These are phyloP conservation scores for Anomalospiza imberbis DNA, from an alignment of 2,797 vertebrate genomes.

Conservation along the genomic window DNA sequence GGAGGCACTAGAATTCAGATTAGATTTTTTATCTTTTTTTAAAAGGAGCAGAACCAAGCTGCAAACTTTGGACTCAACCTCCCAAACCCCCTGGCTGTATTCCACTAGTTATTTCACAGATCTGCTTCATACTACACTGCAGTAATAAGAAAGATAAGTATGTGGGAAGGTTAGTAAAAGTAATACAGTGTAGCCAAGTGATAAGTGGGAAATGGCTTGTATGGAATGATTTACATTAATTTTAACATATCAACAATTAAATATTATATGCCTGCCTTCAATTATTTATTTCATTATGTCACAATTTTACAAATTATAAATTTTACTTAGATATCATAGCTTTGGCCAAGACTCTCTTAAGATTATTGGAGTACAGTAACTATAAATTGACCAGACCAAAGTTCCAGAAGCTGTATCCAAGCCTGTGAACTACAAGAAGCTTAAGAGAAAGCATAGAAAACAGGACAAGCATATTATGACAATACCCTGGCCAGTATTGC, in stretches of 20 bases:
- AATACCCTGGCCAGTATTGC: not conserved
- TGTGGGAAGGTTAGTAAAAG: not conserved
- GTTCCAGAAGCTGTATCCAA: not conserved
- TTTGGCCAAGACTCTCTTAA: not conserved
- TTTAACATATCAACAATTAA: not conserved
- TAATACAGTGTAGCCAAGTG: not conserved
- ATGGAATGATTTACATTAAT: not conserved
- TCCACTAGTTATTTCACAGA: not conserved
- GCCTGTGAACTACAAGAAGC: not conserved
- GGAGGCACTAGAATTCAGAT: not conserved
- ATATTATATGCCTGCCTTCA: not conserved
- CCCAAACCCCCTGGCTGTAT: not conserved
- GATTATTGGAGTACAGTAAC: not conserved
- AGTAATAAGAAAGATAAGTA: not conserved
- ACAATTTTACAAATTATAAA: not conserved
- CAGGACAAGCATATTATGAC: not conserved
- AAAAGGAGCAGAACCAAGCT: not conserved
- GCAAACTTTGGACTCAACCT: not conserved
- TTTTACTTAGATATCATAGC: not conserved
- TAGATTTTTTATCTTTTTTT: not conserved
- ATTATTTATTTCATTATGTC: not conserved
- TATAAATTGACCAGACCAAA: not conserved
- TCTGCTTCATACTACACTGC: not conserved
- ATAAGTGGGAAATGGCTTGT: not conserved
- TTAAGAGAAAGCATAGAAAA: not conserved